Evolutionary conservation across 2,797 vertebrate species (phyloP).

Genomic region (Strix occidentalis): DNA sequence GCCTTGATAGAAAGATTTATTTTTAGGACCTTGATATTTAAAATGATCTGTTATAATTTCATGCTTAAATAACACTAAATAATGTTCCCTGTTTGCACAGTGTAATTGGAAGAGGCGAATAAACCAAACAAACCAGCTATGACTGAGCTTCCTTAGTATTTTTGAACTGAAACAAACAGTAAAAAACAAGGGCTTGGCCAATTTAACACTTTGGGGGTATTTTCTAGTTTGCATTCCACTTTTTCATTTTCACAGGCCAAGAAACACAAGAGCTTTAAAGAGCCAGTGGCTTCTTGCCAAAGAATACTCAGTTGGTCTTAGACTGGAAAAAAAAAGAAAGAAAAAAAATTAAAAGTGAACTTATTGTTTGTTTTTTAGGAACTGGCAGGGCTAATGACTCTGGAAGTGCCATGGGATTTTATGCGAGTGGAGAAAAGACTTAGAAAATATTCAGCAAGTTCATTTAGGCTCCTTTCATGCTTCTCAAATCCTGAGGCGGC

Average conservation of each 20-base stretch:
- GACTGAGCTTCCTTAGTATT: conserved; percentile 51
- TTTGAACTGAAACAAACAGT: conserved; percentile 34
- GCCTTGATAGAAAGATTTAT: conserved; percentile 75
- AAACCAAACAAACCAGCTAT: conserved; percentile 67
- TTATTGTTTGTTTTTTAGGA: conserved; percentile 34
- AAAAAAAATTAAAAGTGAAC: background rate
- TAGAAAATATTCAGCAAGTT: conserved; percentile 50
- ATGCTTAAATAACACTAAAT: conserved; percentile 82
- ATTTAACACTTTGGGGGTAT: conserved; percentile 36
- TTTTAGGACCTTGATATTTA: conserved; percentile 80
- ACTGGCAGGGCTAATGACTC: conserved; percentile 45
- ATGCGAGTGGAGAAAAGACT: conserved; percentile 8
- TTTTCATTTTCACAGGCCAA: conserved; percentile 38
- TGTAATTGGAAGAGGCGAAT: conserved; percentile 74
- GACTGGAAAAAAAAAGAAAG: background rate
- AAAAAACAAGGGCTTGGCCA: conserved; percentile 9
- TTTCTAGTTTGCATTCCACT: conserved; percentile 17
- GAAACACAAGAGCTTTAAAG: conserved; percentile 11
- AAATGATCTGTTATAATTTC: conserved; percentile 81
- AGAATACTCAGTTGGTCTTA: conserved; percentile 21
- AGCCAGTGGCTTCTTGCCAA: conserved; percentile 51
- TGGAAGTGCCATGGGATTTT: conserved; percentile 33
- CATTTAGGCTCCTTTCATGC: conserved; percentile 48
- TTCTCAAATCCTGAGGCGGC: conserved; percentile 24
- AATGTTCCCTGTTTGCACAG: conserved; percentile 73